Evolutionary conservation across 2,797 vertebrate genomes (phyloP).

Genomic region (Myotis vivesi): DNA sequence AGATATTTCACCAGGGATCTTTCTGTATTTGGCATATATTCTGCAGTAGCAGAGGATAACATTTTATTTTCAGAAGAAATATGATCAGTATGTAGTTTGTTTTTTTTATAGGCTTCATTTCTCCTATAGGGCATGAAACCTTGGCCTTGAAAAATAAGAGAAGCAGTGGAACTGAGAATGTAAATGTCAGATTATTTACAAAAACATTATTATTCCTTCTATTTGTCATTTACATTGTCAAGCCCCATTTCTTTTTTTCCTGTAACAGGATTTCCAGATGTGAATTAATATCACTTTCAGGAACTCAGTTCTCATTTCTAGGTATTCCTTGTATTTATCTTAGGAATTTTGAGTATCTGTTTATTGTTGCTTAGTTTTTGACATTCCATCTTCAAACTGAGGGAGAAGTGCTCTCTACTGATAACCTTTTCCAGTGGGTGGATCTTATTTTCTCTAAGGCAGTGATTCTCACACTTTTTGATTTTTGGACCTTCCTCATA

Average conservation of each 20-base stretch:
- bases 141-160: slow-evolving; percentile 53
- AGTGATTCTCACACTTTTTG: not conserved
- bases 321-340: slow-evolving; percentile 45
- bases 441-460: not conserved
- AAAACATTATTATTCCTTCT: slow-evolving; percentile 19
- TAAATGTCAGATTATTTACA: slow-evolving; percentile 60
- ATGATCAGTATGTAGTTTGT: slow-evolving; percentile 64
- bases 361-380: slow-evolving; percentile 13
- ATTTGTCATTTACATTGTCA: slow-evolving; percentile 38
- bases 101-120: slow-evolving; percentile 66
- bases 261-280: slow-evolving; percentile 56
- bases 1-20: slow-evolving; percentile 21
- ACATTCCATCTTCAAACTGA: slow-evolving; percentile 5
- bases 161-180: slow-evolving; percentile 28
- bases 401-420: not conserved
- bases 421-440: not conserved
- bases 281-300: slow-evolving; percentile 30
- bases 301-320: slow-evolving; percentile 29
- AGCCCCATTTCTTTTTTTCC: not conserved
- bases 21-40: slow-evolving; percentile 49
- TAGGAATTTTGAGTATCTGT: slow-evolving; percentile 51
- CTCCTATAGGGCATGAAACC: slow-evolving; percentile 32
- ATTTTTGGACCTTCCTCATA: not conserved
- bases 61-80: slow-evolving; percentile 70
- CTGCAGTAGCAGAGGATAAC: slow-evolving; percentile 26